Evolutionary conservation across 2,797 vertebrate species (phyloP).

Genomic region (Limosa lapponica): DNA sequence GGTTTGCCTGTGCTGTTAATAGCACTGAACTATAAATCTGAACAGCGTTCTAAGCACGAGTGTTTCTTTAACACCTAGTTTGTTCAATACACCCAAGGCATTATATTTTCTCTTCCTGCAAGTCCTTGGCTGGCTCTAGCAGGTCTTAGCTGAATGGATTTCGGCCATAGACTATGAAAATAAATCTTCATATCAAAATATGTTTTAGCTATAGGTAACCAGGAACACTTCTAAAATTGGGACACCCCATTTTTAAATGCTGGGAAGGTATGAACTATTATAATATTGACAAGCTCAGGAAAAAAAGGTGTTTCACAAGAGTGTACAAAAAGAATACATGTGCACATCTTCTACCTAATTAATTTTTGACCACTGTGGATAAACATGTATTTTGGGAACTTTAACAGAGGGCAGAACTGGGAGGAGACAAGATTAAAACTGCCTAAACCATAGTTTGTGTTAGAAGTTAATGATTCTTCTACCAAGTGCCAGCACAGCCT

Average conservation of each 20-base stretch:
- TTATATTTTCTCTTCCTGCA: not conserved
- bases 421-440: conserved; percentile 56
- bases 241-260: not conserved
- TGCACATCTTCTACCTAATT: not conserved
- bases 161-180: not conserved
- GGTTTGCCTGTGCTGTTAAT: not conserved
- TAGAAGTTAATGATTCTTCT: conserved; percentile 78
- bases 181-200: not conserved
- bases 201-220: not conserved
- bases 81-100: not conserved
- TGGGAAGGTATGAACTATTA: not conserved
- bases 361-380: conserved; percentile 25
- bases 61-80: not conserved
- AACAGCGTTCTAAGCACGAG: not conserved
- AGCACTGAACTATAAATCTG: not conserved
- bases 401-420: conserved; percentile 49
- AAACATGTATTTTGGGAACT: conserved; percentile 38
- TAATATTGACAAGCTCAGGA: not conserved
- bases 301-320: not conserved
- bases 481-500: not conserved
- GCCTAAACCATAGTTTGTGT: conserved; percentile 18
- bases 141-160: not conserved
- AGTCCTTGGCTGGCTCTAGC: not conserved
- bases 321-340: not conserved
- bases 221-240: not conserved